Evolutionary conservation across 2,888 invertebrate species (phyloP), one percentile per base, ranked within the genome.

Genomic region (Torymus texanus): DNA sequence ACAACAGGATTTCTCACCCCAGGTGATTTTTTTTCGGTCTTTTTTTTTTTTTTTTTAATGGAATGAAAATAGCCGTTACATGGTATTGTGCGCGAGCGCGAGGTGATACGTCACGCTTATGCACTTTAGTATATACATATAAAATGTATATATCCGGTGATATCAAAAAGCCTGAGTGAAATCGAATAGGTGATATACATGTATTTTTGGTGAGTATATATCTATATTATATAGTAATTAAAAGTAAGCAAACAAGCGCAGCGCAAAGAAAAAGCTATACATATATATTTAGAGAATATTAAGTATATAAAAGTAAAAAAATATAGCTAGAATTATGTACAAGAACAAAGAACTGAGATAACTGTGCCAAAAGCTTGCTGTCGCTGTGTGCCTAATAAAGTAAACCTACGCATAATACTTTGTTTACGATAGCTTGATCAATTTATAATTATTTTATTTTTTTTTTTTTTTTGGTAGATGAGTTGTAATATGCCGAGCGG

Each of bases 1-100:
- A 68, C 58, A 80, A 82, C 72, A 72, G 75, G 76, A 82, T 80
- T 80, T 77, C 72, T 78, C 62, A 78, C 78, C 75, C 75, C 61
- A 71, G 65, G 50, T 61, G 21, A 41, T 59, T 14, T 21, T 62
- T 71, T 21, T 21, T 21, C 2, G 1, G 1, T 21, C 2, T 21
- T 21, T 21, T 21, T 21, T 21, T 21, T 41, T 8, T 41, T 41
- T 41, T 41, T 41, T 21, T 65, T 12, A 13, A 73, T 73, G 65
- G 51, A 18, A 70, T 71, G 62, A 66, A 77, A 76, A 67, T 79
- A 56, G 67, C 51, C 77, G 75, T 77, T 77, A 79, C 81, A 81
- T 79, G 77, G 77, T 75, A 72, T 76, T 73, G 70, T n/a, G 67
- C 50, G 41, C 59, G 8, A 41, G 41, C 41, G 41, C 41, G 8